Evolutionary conservation across 2,113 vertebrate genomes (phyloP), one percentile per base, ranked within the genome.

Genomic region (Scophthalmus maximus): DNA sequence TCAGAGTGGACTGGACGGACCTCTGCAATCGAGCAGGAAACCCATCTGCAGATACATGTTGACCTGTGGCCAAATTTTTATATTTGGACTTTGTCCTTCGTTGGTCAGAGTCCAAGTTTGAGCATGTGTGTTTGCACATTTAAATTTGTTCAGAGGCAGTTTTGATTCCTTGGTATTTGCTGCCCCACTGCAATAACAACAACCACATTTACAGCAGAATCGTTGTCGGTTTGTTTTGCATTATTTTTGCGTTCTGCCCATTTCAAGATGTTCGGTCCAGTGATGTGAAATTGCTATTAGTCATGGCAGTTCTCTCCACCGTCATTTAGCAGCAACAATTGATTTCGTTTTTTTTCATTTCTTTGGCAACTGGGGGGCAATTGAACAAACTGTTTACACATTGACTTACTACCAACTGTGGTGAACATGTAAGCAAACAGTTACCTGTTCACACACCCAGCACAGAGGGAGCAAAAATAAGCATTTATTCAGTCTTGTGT

Each of bases 11-110:
- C 57, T 61, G 67, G 67, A 73, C 63, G 0, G 50, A 69, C 10
- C 72, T 52, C 47, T 30, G n/a, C 50, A 57, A n/a, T 74, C n/a
- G 62, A 40, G 42, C 53, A 61, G 57, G 23, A 50, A 66, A 53
- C 63, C 70, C 49, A 66, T 66, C 25, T 73, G 44, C 49, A 61
- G 23, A 79, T 68, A 63, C 73, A 72, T 1, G 3, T 44, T 44
- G 60, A 73, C 70, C 82, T 14, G 30, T 3, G 55, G 49, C 53
- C n/a, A 61, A 66, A 58, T 36, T 26, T n/a, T 11, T 14, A 38
- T 11, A 38, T 36, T 36, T 36, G 34, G 34, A 36, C 34, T 36
- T 36, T 34, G 61, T n/a, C 30, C 57, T 40, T 8, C 23, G 20
- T 32, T 66, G 47, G 42, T 27, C 8, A 29, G 9, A n/a, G 25